A percentile compares a stretch with the other conserved stretches of the same genome.
These are phyloP conservation scores for Drosophila prosaltans DNA, from an alignment of 1,140 invertebrate genomes.

Conservation along the genomic window DNA sequence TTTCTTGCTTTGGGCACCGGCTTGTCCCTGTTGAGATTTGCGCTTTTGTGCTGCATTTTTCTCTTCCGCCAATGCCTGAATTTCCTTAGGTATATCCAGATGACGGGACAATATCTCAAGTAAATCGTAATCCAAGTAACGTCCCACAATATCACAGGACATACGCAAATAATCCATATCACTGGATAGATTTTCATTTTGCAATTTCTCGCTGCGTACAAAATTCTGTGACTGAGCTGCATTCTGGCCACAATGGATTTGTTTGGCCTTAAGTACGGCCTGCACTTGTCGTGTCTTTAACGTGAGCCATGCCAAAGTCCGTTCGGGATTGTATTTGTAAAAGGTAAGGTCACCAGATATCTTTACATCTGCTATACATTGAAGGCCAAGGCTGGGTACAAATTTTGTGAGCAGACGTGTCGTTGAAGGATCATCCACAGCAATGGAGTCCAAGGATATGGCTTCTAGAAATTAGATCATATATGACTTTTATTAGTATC, in stretches of 20 bases:
- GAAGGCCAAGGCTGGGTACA: constrained; percentile 36
- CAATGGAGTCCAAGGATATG: constrained; percentile 88
- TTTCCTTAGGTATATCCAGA: constrained; percentile 68
- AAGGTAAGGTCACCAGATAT: constrained; percentile 87
- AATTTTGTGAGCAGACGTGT: constrained; percentile 59
- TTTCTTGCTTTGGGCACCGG: constrained; percentile 57
- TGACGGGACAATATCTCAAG: constrained; percentile 60
- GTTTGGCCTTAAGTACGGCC: constrained; percentile 87
- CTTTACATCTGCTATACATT: constrained; percentile 66
- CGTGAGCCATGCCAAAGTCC: constrained; percentile 89
- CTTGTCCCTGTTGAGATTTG: constrained; percentile 61
- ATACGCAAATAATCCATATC: constrained; percentile 78
- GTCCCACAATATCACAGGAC: constrained; percentile 72
- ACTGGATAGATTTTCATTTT: constrained; percentile 79
- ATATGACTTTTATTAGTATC: too few species aligned
- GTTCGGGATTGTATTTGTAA: constrained; percentile 91
- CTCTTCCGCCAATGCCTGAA: constrained; percentile 65
- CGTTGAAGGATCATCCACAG: constrained; percentile 59
- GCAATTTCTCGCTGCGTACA: constrained; percentile 85
- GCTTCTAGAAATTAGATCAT: constrained; percentile 79
- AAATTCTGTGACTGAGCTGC: constrained; percentile 88
- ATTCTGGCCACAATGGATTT: constrained; percentile 88
- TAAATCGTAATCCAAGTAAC: constrained; percentile 66
- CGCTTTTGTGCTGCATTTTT: constrained; percentile 61
- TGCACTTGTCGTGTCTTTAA: constrained; percentile 87